These are phyloP conservation scores for Hemithea aestivaria DNA, from an alignment of 2,888 invertebrate genomes.

Conservation along the genomic window DNA sequence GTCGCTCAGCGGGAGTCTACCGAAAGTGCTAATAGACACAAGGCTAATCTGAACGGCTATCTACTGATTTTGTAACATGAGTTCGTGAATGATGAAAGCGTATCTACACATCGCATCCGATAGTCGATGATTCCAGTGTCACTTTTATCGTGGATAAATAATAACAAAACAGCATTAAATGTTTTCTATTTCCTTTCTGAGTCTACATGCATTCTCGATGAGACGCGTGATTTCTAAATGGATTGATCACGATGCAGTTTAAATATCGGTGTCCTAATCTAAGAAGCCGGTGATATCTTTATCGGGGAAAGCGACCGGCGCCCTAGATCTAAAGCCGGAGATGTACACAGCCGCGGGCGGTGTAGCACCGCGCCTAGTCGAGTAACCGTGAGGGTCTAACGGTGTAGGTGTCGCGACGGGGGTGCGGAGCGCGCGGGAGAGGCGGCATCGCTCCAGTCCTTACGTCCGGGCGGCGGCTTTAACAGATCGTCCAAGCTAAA, in stretches of 20 bases:
- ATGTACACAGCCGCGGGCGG: neutral
- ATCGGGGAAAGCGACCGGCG: no score
- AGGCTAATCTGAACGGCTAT: constrained; percentile 7
- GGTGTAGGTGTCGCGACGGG: constrained; percentile 15
- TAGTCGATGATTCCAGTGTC: no score
- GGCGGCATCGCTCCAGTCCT: constrained; percentile 73
- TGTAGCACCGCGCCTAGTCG: constrained; percentile 10
- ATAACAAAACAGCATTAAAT: neutral
- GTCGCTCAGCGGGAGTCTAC: neutral
- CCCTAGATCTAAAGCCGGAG: neutral
- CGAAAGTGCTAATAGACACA: constrained; percentile 19
- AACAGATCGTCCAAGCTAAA: constrained; percentile 94
- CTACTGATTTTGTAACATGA: constrained; percentile 7
- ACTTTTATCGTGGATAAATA: no score
- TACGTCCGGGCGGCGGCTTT: constrained; percentile 90
- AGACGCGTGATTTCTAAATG: no score
- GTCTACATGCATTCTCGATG: no score
- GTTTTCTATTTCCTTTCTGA: no score
- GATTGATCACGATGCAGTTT: no score
- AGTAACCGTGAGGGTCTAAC: constrained; percentile 18
- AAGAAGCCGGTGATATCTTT: no score
- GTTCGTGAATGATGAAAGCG: constrained; percentile 4
- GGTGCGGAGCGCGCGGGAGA: constrained; percentile 61
- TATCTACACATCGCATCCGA: neutral
- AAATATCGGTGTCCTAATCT: no score